These are phyloP conservation scores for Nymphalis io DNA, from an alignment of 1,140 invertebrate species.

Conservation along the genomic window DNA sequence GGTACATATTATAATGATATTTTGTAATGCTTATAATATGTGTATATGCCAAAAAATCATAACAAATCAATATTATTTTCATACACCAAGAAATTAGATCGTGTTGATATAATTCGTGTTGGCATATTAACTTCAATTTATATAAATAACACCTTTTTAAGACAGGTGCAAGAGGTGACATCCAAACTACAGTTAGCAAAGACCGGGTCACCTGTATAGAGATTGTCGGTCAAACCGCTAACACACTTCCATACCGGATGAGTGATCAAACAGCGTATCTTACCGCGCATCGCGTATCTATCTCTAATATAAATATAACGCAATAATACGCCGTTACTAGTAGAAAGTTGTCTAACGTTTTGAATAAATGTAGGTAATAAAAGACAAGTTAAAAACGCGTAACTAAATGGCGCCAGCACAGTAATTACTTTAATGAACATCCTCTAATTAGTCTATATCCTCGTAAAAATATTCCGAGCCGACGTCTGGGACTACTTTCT, in stretches of 20 bases:
- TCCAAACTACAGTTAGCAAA: slow-evolving; percentile 69
- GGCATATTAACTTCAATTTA: slow-evolving; percentile 65
- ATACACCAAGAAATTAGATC: slow-evolving; percentile 35
- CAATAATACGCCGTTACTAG: slow-evolving; percentile 29
- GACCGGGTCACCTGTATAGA: slow-evolving; percentile 75
- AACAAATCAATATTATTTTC: too few species aligned
- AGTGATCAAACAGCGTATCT: slow-evolving; percentile 40
- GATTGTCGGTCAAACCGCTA: slow-evolving; percentile 59
- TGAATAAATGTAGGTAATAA: slow-evolving; percentile 23
- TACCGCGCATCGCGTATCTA: slow-evolving; percentile 29
- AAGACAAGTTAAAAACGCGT: slow-evolving; percentile 20
- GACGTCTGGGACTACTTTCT: slow-evolving; percentile 67
- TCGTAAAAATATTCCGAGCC: slow-evolving; percentile 59
- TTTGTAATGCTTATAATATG: too few species aligned
- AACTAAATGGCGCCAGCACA: slow-evolving; percentile 36
- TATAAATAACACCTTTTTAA: slow-evolving; percentile 71
- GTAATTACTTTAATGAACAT: slow-evolving; percentile 60
- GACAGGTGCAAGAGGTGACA: slow-evolving; percentile 66
- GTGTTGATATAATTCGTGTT: slow-evolving; percentile 35
- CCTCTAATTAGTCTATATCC: slow-evolving; percentile 66
- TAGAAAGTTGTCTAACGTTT: slow-evolving; percentile 40
- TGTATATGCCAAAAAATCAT: too few species aligned
- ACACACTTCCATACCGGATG: slow-evolving; percentile 68
- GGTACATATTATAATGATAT: too few species aligned
- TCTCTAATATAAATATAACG: slow-evolving; percentile 33